phyloP scores from a whole-genome alignment of 2,888 invertebrate genomes.

The Mesoligia furuncula region DNA sequence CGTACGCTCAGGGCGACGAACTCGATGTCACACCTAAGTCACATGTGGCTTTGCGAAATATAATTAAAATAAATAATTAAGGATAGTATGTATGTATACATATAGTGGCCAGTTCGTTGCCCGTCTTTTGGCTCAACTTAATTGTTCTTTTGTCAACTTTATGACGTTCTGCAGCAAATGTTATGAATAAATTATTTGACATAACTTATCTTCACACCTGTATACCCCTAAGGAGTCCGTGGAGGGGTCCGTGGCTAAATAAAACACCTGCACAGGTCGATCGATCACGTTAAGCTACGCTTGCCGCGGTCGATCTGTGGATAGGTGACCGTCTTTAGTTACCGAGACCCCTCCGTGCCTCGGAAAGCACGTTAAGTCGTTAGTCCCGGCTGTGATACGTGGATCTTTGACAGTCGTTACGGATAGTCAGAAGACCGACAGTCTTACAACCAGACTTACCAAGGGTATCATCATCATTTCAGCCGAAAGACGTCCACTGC shows the following conservation, averaged over 20 bases:
- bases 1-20: constrained; percentile 22
- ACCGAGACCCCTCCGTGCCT: neutral
- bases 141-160: constrained; percentile 16
- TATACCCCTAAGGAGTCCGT: neutral
- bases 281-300: neutral
- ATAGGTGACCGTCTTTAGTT: neutral
- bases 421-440: neutral
- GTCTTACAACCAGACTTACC: neutral
- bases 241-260: neutral
- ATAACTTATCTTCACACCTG: neutral
- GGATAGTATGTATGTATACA: neutral
- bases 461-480: too few relatives aligned
- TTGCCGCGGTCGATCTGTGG: neutral
- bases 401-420: neutral
- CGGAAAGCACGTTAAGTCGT: too few relatives aligned
- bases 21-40: constrained; percentile 29
- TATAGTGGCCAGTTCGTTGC: constrained; percentile 15
- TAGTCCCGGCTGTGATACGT: neutral
- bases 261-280: neutral
- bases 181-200: constrained; percentile 1
- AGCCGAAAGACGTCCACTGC: too few relatives aligned
- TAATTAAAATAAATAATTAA: constrained; percentile 30
- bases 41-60: constrained; percentile 16
- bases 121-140: constrained; percentile 4
- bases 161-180: constrained; percentile 3